phyloP scores from a whole-genome alignment of 2,888 invertebrate genomes.

The Caenorhabditis afra region DNA sequence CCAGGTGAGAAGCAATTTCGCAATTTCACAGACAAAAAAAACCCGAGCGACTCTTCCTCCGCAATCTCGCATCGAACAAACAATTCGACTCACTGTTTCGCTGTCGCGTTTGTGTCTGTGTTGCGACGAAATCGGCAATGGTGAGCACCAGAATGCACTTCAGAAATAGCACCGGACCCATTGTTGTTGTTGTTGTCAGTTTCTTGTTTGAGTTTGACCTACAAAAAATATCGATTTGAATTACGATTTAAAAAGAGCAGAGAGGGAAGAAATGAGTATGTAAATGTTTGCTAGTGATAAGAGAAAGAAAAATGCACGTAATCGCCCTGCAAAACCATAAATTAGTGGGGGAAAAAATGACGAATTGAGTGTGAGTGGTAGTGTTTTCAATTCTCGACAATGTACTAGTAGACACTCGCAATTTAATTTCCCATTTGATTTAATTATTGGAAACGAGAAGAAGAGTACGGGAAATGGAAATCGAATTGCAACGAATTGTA shows the following conservation, averaged over 20 bases:
- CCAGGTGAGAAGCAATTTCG: slow-evolving; percentile 1
- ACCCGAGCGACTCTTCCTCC: slow-evolving; percentile 9
- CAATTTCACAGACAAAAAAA: background rate
- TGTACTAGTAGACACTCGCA: too few species aligned
- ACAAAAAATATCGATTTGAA: background rate
- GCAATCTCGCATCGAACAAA: slow-evolving; percentile 6
- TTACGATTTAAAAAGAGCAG: background rate
- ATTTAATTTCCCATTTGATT: slow-evolving; percentile 30
- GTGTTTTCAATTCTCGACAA: too few species aligned
- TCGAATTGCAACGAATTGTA: too few species aligned
- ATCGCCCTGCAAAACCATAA: background rate
- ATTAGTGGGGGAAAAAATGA: slow-evolving; percentile 1
- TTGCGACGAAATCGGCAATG: slow-evolving; percentile 23
- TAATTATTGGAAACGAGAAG: slow-evolving; percentile 18
- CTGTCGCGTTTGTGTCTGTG: slow-evolving; percentile 32
- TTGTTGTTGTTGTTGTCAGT: slow-evolving; percentile 15
- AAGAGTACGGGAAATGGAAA: background rate
- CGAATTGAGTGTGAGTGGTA: too few species aligned
- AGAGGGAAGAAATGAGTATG: background rate
- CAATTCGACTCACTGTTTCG: slow-evolving; percentile 33
- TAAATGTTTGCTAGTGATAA: background rate
- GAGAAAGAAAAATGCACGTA: background rate
- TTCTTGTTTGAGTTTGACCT: too few species aligned
- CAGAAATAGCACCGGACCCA: slow-evolving; percentile 26
- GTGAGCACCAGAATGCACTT: slow-evolving; percentile 32